phyloP scores from a whole-genome alignment of 2,888 invertebrate genomes.

The Cantharis flavilabris region DNA sequence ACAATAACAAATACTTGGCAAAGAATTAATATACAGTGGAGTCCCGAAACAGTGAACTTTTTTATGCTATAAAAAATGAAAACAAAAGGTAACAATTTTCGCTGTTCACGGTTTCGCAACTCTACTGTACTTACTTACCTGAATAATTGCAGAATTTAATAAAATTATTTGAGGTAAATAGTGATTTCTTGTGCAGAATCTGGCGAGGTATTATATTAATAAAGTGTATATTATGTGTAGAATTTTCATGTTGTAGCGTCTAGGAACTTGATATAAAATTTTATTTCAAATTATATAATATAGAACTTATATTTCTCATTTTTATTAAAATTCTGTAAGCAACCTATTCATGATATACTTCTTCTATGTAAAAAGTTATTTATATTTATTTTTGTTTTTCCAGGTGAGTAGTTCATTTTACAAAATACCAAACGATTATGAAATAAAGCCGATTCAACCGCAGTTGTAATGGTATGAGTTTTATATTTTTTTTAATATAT shows the following conservation, averaged over 20 bases:
- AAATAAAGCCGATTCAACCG: not conserved
- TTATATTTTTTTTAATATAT: conserved; percentile 1
- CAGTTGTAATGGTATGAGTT: not conserved
- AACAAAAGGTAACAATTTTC: too few relatives aligned
- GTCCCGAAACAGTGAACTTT: too few relatives aligned
- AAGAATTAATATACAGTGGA: too few relatives aligned
- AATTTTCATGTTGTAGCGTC: not conserved
- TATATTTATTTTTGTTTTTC: not conserved
- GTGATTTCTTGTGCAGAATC: not conserved
- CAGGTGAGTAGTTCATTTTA: not conserved
- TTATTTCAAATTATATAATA: not conserved
- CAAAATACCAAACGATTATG: not conserved
- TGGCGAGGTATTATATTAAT: not conserved
- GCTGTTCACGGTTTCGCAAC: too few relatives aligned
- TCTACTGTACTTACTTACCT: too few relatives aligned
- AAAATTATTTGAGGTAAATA: not conserved
- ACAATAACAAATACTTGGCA: too few relatives aligned
- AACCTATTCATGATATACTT: not conserved
- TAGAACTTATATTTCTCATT: not conserved
- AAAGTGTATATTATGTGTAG: not conserved
- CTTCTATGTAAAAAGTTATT: not conserved
- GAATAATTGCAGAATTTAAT: not conserved
- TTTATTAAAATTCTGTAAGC: not conserved
- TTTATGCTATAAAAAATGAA: too few relatives aligned
- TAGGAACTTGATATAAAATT: not conserved